phyloP scores from a whole-genome alignment of 2,888 invertebrate species.

The Agapetus fuscipes region DNA sequence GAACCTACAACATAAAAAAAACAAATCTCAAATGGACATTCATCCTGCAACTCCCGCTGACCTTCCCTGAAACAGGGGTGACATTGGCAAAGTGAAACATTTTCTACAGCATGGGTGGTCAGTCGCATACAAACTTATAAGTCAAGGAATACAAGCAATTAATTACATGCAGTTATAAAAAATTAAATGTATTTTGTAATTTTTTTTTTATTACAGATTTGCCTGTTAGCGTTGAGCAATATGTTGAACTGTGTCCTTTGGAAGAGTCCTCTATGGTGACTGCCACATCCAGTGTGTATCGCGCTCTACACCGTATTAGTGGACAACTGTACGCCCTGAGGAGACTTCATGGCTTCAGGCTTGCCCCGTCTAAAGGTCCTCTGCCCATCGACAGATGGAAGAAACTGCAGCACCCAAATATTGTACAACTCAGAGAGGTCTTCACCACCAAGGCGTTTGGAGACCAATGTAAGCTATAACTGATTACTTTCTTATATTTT shows the following conservation, averaged over 20 bases:
- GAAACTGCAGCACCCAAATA: conserved; percentile 88
- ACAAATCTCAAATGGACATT: too few relatives aligned
- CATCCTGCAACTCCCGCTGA: too few relatives aligned
- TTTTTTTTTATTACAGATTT: conserved; percentile 49
- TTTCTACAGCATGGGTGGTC: too few relatives aligned
- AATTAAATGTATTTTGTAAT: too few relatives aligned
- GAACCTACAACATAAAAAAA: too few relatives aligned
- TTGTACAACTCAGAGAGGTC: conserved; percentile 84
- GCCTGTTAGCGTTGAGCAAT: conserved; percentile 84
- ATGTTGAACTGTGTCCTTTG: conserved; percentile 77
- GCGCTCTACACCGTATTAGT: conserved; percentile 79
- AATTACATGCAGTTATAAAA: too few relatives aligned
- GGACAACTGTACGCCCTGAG: conserved; percentile 80
- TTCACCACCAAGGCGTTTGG: conserved; percentile 94
- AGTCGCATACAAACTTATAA: too few relatives aligned
- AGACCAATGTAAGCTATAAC: conserved; percentile 72
- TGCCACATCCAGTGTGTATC: conserved; percentile 79
- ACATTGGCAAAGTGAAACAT: too few relatives aligned
- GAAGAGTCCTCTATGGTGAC: conserved; percentile 55
- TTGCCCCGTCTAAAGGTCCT: conserved; percentile 77
- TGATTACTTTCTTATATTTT: too few relatives aligned
- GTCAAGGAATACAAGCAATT: too few relatives aligned
- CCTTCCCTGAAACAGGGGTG: too few relatives aligned
- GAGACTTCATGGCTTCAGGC: conserved; percentile 77
- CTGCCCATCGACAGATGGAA: conserved; percentile 89